These are phyloP conservation scores for Enteromius argenteus DNA, from an alignment of 2,797 vertebrate genomes.

Conservation along the genomic window DNA sequence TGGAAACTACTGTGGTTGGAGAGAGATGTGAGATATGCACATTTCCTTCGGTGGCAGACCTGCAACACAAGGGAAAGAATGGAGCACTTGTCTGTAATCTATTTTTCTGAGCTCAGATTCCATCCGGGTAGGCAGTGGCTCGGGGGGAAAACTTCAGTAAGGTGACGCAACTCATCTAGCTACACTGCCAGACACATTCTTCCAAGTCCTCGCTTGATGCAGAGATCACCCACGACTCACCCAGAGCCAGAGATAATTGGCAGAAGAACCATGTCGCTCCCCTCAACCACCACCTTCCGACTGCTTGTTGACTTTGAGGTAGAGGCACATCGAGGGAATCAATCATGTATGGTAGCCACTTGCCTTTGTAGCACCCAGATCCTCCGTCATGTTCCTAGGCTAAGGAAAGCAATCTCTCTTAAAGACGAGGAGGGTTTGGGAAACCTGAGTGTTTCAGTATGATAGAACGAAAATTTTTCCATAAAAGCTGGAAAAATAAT, in stretches of 20 bases:
- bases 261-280: constrained; percentile 35
- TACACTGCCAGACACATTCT: constrained; percentile 34
- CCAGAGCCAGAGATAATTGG: constrained; percentile 55
- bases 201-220: constrained; percentile 3
- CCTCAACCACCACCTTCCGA: neutral
- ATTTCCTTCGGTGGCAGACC: constrained; percentile 26
- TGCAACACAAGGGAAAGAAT: constrained; percentile 30
- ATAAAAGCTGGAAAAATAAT: constrained; percentile 21
- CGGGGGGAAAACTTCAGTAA: constrained; percentile 47
- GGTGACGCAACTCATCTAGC: constrained; percentile 44
- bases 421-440: constrained; percentile 14
- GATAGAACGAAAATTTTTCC: constrained; percentile 9
- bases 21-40: constrained; percentile 37
- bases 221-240: constrained; percentile 48
- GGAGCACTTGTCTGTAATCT: constrained; percentile 37
- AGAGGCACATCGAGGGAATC: constrained; percentile 45
- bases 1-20: constrained; percentile 41
- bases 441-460: neutral
- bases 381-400: constrained; percentile 39
- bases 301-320: constrained; percentile 43
- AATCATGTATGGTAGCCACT: constrained; percentile 43
- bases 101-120: constrained; percentile 46
- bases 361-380: constrained; percentile 36
- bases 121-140: constrained; percentile 34
- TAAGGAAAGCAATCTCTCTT: constrained; percentile 45